A percentile compares a stretch with the other conserved stretches of the same genome.
Conservation (phyloP, 2,113 vertebrate species). For the Malaclemys terrapin region DNA sequence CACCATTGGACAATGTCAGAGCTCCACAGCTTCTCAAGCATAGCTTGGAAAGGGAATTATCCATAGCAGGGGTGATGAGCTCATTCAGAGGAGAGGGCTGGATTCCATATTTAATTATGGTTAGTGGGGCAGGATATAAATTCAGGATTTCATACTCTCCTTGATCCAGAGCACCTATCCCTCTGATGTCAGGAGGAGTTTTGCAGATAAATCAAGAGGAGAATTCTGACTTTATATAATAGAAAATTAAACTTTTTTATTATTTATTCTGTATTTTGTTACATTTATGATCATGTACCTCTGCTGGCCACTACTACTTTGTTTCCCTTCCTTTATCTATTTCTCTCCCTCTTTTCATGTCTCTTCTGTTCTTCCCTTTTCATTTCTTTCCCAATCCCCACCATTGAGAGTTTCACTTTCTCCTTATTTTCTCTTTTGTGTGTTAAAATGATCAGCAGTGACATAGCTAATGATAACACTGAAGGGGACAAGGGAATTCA, state of each 20-base stretch:
- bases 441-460: not conserved
- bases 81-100: not conserved
- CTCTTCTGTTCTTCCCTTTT: not conserved
- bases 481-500: not conserved
- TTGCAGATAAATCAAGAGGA: not conserved
- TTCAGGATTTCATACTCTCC: not conserved
- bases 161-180: not conserved
- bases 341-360: no score
- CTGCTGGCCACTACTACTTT: not conserved
- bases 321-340: not conserved
- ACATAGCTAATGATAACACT: not conserved
- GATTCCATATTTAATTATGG: not conserved
- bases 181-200: accelerated
- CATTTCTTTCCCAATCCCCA: not conserved
- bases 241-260: not conserved
- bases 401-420: not conserved
- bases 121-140: not conserved
- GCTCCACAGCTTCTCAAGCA: not conserved
- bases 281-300: not conserved
- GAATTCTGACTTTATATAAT: not conserved
- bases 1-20: accelerated
- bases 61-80: accelerated
- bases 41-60: accelerated
- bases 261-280: not conserved
- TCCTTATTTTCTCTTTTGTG: not conserved